phyloP scores from a whole-genome alignment of 2,113 vertebrate genomes.

The Acrocephalus kingi region DNA sequence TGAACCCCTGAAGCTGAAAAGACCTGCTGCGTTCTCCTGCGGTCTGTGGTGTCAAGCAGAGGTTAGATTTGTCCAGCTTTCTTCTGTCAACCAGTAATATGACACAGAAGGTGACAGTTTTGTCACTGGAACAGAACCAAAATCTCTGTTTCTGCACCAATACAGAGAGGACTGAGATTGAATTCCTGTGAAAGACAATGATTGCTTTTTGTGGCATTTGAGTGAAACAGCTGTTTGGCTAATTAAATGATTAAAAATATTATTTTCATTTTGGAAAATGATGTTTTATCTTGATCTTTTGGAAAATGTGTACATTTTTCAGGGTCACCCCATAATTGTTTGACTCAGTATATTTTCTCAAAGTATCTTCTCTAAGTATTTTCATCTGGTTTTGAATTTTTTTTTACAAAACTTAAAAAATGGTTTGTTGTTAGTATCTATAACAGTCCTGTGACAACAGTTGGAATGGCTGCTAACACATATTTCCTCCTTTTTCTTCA shows the following conservation, averaged over 20 bases:
- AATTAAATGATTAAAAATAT: background rate
- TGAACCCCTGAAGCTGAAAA: background rate
- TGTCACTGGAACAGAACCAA: background rate
- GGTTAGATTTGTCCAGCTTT: background rate
- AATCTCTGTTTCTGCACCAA: background rate
- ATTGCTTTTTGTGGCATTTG: background rate
- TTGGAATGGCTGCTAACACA: background rate
- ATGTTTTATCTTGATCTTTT: background rate
- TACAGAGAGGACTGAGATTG: background rate
- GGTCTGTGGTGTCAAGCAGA: background rate
- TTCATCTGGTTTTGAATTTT: background rate
- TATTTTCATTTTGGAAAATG: background rate
- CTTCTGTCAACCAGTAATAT: background rate
- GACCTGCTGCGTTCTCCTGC: background rate
- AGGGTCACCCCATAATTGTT: fast-evolving
- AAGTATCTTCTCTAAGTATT: background rate
- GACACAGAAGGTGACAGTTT: background rate
- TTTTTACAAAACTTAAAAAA: background rate
- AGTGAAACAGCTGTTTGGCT: background rate
- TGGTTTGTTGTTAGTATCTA: background rate
- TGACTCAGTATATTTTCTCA: background rate
- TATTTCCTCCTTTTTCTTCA: background rate
- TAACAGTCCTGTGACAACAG: background rate
- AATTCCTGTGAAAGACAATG: background rate
- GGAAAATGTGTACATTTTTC: background rate